A percentile compares a stretch with the other conserved stretches of the same genome.
Conservation (phyloP, 2,113 vertebrate species). For the Myrmecobius fasciatus region DNA sequence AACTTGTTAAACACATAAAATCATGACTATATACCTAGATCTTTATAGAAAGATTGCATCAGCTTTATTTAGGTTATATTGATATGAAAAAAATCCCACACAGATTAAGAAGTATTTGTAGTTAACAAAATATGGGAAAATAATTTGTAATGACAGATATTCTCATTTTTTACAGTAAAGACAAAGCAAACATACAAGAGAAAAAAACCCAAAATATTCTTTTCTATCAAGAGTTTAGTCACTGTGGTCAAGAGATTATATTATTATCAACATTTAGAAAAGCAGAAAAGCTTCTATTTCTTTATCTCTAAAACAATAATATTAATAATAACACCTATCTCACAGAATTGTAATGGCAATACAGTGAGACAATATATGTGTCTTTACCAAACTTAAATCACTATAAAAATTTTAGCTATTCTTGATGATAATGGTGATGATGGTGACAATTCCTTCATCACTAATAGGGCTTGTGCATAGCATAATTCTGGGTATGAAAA, state of each 20-base stretch:
- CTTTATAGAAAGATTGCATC: constrained; percentile 74
- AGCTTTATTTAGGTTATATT: constrained; percentile 75
- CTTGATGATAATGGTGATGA: not conserved
- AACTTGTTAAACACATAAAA: constrained; percentile 70
- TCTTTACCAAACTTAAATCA: not conserved
- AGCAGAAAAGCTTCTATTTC: not conserved
- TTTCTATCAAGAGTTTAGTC: constrained; percentile 16
- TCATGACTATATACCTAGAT: constrained; percentile 71
- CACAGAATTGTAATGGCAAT: not conserved
- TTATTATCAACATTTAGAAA: constrained; percentile 15
- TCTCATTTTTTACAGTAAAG: constrained; percentile 43
- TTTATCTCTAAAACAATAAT: not conserved
- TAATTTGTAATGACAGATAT: constrained; percentile 23
- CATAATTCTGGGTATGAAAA: not conserved
- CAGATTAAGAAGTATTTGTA: constrained; percentile 44
- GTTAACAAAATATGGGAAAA: constrained; percentile 57
- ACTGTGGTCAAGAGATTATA: not conserved
- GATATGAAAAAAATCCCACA: constrained; percentile 60
- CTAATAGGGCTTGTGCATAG: not conserved
- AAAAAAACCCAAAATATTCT: not conserved
- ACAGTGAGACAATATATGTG: not conserved
- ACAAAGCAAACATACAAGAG: not conserved
- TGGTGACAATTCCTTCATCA: not conserved
- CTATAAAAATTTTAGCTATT: not conserved
- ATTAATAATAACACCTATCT: not conserved